phyloP scores from a whole-genome alignment of 2,113 vertebrate species.

The Oryzias melastigma region DNA sequence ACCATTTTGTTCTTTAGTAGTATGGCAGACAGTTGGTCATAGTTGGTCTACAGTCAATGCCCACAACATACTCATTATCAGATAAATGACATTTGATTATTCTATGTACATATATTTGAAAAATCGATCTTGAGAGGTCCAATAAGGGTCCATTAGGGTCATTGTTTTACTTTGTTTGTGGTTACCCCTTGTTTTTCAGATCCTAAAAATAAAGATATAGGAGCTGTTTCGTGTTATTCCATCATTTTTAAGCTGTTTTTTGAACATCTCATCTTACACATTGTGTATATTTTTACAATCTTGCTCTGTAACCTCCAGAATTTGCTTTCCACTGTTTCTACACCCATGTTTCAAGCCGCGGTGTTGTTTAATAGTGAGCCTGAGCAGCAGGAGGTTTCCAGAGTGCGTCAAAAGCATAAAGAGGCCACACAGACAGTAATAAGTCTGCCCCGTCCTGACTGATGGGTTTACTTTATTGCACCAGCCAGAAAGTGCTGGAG shows the following conservation, averaged over 20 bases:
- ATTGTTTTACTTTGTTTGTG: too few relatives aligned
- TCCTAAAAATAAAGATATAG: too few relatives aligned
- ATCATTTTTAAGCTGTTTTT: conserved; percentile 10
- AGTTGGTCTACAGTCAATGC: too few relatives aligned
- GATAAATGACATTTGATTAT: too few relatives aligned
- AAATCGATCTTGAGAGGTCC: too few relatives aligned
- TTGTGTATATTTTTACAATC: background rate
- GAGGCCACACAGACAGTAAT: conserved; percentile 70
- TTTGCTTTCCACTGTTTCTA: conserved; percentile 33
- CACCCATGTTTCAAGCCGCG: conserved; percentile 20
- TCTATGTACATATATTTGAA: too few relatives aligned
- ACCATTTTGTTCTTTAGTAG: too few relatives aligned
- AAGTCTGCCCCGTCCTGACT: conserved; percentile 61
- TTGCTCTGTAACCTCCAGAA: conserved; percentile 6
- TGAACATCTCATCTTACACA: conserved; percentile 1
- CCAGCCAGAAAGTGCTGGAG: conserved; percentile 46
- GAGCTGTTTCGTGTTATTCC: too few relatives aligned
- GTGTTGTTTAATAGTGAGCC: conserved; percentile 41
- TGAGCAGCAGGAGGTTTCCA: conserved; percentile 50
- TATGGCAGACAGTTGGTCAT: too few relatives aligned
- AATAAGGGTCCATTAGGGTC: too few relatives aligned
- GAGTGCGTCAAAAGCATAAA: conserved; percentile 39
- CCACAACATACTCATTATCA: too few relatives aligned
- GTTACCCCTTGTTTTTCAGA: too few relatives aligned
- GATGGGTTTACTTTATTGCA: conserved; percentile 73